Evolutionary conservation across 2,888 invertebrate species (phyloP).

Genomic region (Ypsolopha sequella): DNA sequence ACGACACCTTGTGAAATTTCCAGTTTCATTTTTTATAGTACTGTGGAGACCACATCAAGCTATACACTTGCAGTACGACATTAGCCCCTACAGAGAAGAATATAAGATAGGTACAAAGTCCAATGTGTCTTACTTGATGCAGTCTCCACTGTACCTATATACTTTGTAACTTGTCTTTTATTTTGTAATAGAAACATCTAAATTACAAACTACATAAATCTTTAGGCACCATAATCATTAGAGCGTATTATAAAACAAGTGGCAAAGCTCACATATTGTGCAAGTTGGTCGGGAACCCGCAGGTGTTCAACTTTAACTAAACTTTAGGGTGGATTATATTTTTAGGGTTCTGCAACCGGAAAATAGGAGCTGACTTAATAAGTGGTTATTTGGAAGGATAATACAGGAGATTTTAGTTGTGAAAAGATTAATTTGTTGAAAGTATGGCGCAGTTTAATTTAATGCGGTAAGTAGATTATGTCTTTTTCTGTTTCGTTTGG

Average conservation of each 20-base stretch:
- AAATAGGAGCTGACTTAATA: constrained; percentile 57
- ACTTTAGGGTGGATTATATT: constrained; percentile 44
- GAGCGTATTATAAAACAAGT: constrained; percentile 20
- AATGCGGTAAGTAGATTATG: constrained; percentile 11
- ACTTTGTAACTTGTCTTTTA: neutral
- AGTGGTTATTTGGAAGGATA: constrained; percentile 51
- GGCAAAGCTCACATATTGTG: constrained; percentile 39
- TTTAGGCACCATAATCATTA: neutral
- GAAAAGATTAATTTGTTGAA: constrained; percentile 28
- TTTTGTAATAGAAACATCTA: neutral
- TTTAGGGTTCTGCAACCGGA: constrained; percentile 47
- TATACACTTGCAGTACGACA: too few relatives aligned
- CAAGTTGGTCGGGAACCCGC: constrained; percentile 53
- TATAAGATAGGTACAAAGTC: too few relatives aligned
- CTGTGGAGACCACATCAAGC: too few relatives aligned
- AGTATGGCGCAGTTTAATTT: constrained; percentile 19
- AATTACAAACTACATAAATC: neutral
- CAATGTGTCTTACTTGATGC: too few relatives aligned
- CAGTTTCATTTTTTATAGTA: too few relatives aligned
- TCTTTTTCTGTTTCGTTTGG: neutral
- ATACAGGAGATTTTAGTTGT: constrained; percentile 23
- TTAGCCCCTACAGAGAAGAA: too few relatives aligned
- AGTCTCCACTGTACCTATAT: too few relatives aligned
- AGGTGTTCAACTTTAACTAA: constrained; percentile 44
- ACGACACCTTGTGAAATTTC: neutral